A percentile compares a stretch with the other conserved stretches of the same genome.
Conservation (phyloP, 1,140 invertebrate genomes). For the Cotesia vestalis region DNA sequence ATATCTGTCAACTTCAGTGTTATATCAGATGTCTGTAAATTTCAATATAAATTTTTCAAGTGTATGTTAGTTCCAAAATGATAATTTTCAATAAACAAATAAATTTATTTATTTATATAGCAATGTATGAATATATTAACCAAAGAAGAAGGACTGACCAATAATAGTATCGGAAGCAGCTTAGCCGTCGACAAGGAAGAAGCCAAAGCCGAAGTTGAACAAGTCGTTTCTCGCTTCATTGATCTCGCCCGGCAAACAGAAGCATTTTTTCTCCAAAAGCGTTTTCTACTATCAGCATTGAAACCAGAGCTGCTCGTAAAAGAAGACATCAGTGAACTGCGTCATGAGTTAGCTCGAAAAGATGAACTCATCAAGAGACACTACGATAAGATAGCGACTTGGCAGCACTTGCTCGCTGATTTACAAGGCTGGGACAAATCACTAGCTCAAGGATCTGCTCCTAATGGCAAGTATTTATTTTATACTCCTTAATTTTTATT, state of each 20-base stretch:
- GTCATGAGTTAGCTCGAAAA: conserved; percentile 83
- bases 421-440: conserved; percentile 69
- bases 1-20: too few species aligned
- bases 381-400: conserved; percentile 88
- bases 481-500: conserved; percentile 28
- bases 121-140: conserved; percentile 85
- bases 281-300: conserved; percentile 86
- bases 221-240: conserved; percentile 83
- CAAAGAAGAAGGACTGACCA: conserved; percentile 80
- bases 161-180: conserved; percentile 61
- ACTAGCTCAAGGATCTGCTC: conserved; percentile 62
- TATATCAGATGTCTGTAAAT: too few species aligned
- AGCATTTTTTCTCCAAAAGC: conserved; percentile 91
- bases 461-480: conserved; percentile 58
- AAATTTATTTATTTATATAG: conserved; percentile 64
- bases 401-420: conserved; percentile 87
- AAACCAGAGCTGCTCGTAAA: conserved; percentile 92
- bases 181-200: conserved; percentile 81
- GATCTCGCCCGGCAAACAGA: conserved; percentile 93
- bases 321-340: conserved; percentile 89
- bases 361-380: conserved; percentile 88
- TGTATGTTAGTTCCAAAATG: background rate
- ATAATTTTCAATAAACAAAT: background rate
- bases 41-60: background rate
- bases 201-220: conserved; percentile 84